Evolutionary conservation across 1,140 invertebrate genomes (phyloP), one percentile per base, ranked within the genome.

Genomic region (Epicauta chinensis): DNA sequence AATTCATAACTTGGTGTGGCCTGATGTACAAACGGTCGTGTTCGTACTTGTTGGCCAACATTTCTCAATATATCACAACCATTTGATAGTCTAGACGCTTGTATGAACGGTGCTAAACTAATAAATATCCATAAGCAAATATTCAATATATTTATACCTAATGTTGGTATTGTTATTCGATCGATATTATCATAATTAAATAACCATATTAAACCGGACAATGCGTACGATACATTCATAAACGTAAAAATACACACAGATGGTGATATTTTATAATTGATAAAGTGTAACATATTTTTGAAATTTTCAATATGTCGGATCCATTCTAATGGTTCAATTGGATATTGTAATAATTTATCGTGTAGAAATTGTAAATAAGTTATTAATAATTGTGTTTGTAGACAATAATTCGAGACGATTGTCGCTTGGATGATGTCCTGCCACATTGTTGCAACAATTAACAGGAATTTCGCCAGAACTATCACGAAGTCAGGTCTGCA

Each of bases 381-480:
- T 42, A 82, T 79, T 35, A 89, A 64, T 44, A 89, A 70, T 68
- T 87, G 84, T n/a, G 83, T 84, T 71, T 89, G 85, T 9, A 89
- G 74, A 57, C 84, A 88, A 58, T 88, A 89, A 70, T 83, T 87
- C 2, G 83, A 84, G 47, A 89, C 81, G 45, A 89, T 78, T 9
- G 84, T 86, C 3, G 84, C 82, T 66, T 89, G 84, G 16, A 88
- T 79, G 69, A 88, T 76, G 66, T 89, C 85, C 56, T 89, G 86
- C 67, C 82, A 82, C 35, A 87, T 65, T 16, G 84, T 86, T 44
- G 81, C 84, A 13, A 82, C 59, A 30, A 85, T 75, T 16, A 89
- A 64, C 16, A 83, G 59, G 30, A 82, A 68, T 63, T 84, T 83
- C 15, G 62, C 53, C 41, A 76, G 3, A 34, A 34, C 61, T 56